These are phyloP conservation scores for Prinia subflava DNA, from an alignment of 2,113 vertebrate genomes.

Conservation along the genomic window DNA sequence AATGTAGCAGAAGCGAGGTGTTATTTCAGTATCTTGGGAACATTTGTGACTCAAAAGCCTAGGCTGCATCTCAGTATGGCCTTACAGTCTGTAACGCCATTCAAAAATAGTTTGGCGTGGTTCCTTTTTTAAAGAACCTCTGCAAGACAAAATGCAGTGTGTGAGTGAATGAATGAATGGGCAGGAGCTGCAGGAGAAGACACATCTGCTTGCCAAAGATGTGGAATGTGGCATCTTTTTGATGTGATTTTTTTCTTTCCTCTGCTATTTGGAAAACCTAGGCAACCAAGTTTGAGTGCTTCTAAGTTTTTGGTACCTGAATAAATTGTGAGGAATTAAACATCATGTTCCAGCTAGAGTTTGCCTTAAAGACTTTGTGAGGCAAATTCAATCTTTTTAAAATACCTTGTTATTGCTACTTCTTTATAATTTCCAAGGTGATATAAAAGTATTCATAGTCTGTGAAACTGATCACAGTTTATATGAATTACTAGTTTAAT, in stretches of 20 bases:
- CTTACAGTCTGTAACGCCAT: not conserved
- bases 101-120: not conserved
- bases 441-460: not conserved
- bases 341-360: not conserved
- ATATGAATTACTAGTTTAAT: not conserved
- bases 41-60: not conserved
- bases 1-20: not conserved
- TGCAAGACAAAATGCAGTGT: not conserved
- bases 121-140: not conserved
- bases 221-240: not conserved
- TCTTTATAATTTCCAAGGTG: not conserved
- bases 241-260: not conserved
- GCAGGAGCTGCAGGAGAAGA: not conserved
- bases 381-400: not conserved
- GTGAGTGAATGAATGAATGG: not conserved
- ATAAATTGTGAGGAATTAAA: not conserved
- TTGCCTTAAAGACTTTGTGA: not conserved
- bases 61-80: not conserved
- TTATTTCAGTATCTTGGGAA: not conserved
- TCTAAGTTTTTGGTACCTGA: not conserved
- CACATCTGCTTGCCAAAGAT: not conserved
- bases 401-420: not conserved
- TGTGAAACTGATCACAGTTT: not conserved
- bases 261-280: not conserved
- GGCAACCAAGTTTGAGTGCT: not conserved